Base-by-base conservation (phyloP, 2,888 invertebrate genomes). In the Drosophila mimetica region DNA sequence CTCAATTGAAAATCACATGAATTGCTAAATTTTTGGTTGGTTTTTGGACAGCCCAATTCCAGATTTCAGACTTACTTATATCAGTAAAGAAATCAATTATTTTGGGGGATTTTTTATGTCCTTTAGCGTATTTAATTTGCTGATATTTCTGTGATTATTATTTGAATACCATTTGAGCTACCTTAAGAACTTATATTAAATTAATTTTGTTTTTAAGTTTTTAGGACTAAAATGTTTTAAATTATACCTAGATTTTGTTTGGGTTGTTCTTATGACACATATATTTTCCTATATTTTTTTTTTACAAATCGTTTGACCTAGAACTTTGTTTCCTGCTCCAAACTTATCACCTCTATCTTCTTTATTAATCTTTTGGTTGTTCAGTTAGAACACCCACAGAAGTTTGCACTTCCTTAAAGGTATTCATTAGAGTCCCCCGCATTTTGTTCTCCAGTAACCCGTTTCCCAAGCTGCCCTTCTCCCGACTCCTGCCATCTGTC, bases 391-490 rank as follows among this genome's bases (percentile, higher is more conserved):
- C 22, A 5, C 20, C 48, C 9, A 11, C 1, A 11, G n/a, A 14
- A 9, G 18, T 42, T 61, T 22, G 8, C 63, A 61, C 60, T 61
- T 44, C 55, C 55, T 28, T 16, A n/a, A 9, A 44, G 34, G 13
- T 44, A 44, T 14, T 46, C 16, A 30, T 34, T 46, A 46, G 30
- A 13, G 5, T 18, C 39, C 6, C 18, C 11, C 39, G 18, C 16
- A 14, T 11, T 39, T 16, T 13, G 20, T 51, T 64, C 28, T 44
- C 67, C 42, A 66, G 67, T 44, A 51, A 64, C 63, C 63, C 14
- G 53, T 66, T 64, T 64, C 67, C 67, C 63, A 64, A 34, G 39
- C 51, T 25, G 9, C 25, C 39, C 48, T 47, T 32, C 50, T 48
- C n/a, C 65, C 65, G 14, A 34, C n/a, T 37, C 20, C 42, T 34